These are phyloP conservation scores for Ligdia adustata DNA, from an alignment of 2,888 invertebrate genomes.

Conservation along the genomic window DNA sequence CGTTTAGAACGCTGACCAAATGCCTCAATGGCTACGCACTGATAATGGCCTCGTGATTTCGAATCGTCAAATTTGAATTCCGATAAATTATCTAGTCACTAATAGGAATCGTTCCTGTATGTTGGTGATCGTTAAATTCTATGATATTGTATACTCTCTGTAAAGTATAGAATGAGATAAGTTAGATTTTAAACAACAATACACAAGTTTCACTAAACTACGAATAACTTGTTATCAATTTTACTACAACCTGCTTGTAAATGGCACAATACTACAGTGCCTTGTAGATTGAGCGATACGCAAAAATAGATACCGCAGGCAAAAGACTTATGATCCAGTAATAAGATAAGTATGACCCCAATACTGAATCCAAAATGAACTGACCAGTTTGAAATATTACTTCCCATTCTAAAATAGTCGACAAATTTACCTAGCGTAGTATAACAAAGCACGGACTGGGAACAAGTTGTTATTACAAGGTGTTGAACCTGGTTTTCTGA, in stretches of 20 bases:
- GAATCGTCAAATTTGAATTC: conserved; percentile 14
- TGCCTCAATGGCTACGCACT: conserved; percentile 43
- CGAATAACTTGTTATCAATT: too few species aligned
- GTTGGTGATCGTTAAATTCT: too few species aligned
- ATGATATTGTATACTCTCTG: too few species aligned
- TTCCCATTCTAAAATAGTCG: conserved; percentile 62
- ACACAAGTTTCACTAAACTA: too few species aligned
- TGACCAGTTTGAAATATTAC: conserved; percentile 58
- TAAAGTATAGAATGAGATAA: too few species aligned
- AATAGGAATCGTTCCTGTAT: background rate
- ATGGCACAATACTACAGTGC: conserved; percentile 38
- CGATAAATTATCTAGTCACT: background rate
- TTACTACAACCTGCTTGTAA: conserved; percentile 2
- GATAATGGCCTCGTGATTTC: conserved; percentile 22
- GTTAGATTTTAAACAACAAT: too few species aligned
- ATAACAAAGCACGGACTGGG: conserved; percentile 55
- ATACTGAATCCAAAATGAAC: conserved; percentile 57
- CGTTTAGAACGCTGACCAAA: conserved; percentile 49
- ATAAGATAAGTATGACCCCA: conserved; percentile 65
- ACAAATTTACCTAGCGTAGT: conserved; percentile 57
- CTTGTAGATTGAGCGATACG: conserved; percentile 48
- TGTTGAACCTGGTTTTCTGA: conserved; percentile 75
- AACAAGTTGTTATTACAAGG: conserved; percentile 74
- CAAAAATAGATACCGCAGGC: conserved; percentile 48
- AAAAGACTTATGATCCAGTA: conserved; percentile 53